These are phyloP conservation scores for Chionis minor DNA, from an alignment of 2,113 vertebrate species.

Conservation along the genomic window DNA sequence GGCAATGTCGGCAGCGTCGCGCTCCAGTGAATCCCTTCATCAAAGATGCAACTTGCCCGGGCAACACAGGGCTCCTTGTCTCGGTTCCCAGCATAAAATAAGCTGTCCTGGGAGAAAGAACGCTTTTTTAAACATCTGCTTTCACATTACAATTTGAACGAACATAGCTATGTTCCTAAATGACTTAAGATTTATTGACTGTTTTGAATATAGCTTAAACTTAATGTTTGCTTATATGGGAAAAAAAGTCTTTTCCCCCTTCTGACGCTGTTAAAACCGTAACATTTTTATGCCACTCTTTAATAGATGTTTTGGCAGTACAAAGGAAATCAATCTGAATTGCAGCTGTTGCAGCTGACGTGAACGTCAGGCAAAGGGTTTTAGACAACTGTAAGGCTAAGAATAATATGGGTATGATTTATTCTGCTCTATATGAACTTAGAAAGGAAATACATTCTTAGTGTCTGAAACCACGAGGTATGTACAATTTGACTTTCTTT, in stretches of 20 bases:
- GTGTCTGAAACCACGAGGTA: background rate
- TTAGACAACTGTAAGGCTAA: background rate
- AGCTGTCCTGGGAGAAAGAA: background rate
- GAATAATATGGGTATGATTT: background rate
- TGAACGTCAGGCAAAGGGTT: background rate
- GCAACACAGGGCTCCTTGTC: background rate
- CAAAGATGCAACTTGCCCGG: background rate
- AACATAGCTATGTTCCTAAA: background rate
- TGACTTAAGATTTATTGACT: background rate
- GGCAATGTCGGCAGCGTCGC: no score
- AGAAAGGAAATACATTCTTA: background rate
- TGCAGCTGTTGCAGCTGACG: background rate
- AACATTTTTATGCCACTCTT: background rate
- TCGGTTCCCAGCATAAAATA: background rate
- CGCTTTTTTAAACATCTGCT: background rate
- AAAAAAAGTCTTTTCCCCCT: background rate
- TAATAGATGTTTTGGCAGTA: background rate
- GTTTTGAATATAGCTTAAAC: background rate
- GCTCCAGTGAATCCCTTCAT: background rate
- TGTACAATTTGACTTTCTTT: background rate
- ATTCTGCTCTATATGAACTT: background rate
- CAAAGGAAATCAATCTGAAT: background rate
- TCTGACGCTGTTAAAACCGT: background rate
- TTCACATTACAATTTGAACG: background rate
- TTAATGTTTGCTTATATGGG: background rate